These are phyloP conservation scores for Cyprinodon variegatus DNA, from an alignment of 2,113 vertebrate species.

Conservation along the genomic window DNA sequence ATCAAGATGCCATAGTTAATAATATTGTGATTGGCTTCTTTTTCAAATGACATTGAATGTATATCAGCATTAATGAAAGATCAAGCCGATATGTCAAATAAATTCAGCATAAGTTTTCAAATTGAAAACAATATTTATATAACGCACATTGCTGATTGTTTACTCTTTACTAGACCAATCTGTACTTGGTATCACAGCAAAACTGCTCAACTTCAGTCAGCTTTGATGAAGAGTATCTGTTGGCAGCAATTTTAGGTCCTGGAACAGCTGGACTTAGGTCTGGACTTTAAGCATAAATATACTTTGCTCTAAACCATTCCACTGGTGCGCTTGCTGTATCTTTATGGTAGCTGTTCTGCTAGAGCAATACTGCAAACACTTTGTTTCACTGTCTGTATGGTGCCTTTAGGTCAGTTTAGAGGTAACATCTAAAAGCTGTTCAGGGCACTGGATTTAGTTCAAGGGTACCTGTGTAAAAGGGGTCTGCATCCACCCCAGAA, in stretches of 20 bases:
- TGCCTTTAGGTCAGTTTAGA: background rate
- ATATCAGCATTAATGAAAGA: conserved; percentile 67
- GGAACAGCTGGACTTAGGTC: background rate
- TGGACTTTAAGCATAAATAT: background rate
- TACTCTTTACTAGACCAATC: conserved; percentile 6
- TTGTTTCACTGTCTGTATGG: background rate
- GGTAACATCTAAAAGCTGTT: background rate
- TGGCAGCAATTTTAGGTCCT: background rate
- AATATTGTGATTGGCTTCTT: conserved; percentile 67
- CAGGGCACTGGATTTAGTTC: background rate
- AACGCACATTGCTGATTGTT: background rate
- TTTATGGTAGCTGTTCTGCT: background rate
- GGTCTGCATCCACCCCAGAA: too few species aligned
- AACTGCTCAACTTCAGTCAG: background rate
- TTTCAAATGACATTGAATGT: conserved; percentile 75
- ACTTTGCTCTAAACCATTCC: too few species aligned
- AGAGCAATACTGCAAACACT: background rate
- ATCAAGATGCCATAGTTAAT: conserved; percentile 75
- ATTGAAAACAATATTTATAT: conserved; percentile 12
- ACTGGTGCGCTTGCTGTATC: background rate
- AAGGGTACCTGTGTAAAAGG: background rate
- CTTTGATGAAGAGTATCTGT: background rate
- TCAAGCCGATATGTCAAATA: conserved; percentile 75
- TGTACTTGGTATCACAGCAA: conserved; percentile 5
- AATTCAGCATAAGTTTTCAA: conserved; percentile 61